These are phyloP conservation scores for Lepisosteus osseus DNA, from an alignment of 2,113 vertebrate species.

Conservation along the genomic window DNA sequence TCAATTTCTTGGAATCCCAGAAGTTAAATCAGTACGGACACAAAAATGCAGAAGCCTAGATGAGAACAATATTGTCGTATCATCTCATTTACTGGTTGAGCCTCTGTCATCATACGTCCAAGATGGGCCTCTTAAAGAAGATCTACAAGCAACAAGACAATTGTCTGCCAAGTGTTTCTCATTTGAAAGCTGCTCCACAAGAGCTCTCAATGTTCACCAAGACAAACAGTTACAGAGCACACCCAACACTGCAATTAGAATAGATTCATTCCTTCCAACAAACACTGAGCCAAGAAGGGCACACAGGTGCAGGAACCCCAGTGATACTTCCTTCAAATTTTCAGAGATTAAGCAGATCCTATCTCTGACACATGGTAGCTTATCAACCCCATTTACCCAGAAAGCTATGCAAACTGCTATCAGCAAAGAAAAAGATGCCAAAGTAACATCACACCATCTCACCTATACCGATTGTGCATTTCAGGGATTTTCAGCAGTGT, in stretches of 20 bases:
- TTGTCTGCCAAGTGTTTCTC: no score
- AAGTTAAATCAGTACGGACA: constrained; percentile 24
- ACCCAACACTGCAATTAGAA: not conserved
- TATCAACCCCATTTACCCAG: not conserved
- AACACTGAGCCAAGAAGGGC: not conserved
- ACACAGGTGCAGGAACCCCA: constrained; percentile 6
- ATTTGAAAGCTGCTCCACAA: not conserved
- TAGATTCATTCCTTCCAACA: not conserved
- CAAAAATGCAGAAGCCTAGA: constrained; percentile 40
- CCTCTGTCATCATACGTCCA: not conserved
- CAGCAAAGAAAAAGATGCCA: not conserved
- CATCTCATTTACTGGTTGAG: constrained; percentile 26
- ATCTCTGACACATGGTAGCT: not conserved
- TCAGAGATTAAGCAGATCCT: constrained; percentile 11
- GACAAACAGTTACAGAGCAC: not conserved
- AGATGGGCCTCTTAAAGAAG: not conserved
- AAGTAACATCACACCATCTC: not conserved
- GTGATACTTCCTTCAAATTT: not conserved
- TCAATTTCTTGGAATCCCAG: constrained; percentile 11
- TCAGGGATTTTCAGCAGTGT: not conserved
- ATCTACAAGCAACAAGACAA: not conserved
- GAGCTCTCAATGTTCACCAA: not conserved
- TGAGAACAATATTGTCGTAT: constrained; percentile 33
- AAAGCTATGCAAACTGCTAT: not conserved
- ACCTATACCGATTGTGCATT: not conserved